A percentile compares a stretch with the other conserved stretches of the same genome.
These are phyloP conservation scores for Rhabdomys pumilio DNA, from an alignment of 2,797 vertebrate species.

Conservation along the genomic window DNA sequence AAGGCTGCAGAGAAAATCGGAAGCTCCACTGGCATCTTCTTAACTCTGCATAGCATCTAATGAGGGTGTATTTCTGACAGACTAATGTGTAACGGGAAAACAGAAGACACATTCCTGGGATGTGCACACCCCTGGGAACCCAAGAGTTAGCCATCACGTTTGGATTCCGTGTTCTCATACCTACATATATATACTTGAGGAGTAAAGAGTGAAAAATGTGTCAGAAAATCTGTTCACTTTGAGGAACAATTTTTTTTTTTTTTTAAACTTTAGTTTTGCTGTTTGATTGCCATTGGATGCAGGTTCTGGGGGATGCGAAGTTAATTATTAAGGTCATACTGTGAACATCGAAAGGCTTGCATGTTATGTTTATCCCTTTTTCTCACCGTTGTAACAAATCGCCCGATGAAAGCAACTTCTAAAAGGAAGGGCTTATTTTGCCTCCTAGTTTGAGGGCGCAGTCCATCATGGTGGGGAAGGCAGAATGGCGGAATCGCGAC, in stretches of 20 bases:
- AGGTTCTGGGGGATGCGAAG: background rate
- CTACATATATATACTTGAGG: background rate
- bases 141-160: fast-evolving
- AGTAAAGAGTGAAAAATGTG: fast-evolving
- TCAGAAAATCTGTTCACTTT: background rate
- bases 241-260: background rate
- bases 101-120: background rate
- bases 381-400: background rate
- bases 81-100: background rate
- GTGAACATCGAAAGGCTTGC: background rate
- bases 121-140: too few relatives aligned
- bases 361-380: background rate
- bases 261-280: background rate
- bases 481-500: fast-evolving
- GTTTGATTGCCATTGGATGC: background rate
- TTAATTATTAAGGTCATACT: too few relatives aligned
- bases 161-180: background rate
- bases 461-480: background rate
- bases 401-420: background rate
- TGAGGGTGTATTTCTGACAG: background rate
- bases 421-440: background rate
- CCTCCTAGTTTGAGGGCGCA: background rate
- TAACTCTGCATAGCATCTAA: too few relatives aligned
- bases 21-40: background rate
- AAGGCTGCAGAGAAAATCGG: background rate